Percentiles rank a stretch among this genome's conserved stretches.
phyloP scores from a whole-genome alignment of 2,888 invertebrate species.

The Melanostoma scalare region DNA sequence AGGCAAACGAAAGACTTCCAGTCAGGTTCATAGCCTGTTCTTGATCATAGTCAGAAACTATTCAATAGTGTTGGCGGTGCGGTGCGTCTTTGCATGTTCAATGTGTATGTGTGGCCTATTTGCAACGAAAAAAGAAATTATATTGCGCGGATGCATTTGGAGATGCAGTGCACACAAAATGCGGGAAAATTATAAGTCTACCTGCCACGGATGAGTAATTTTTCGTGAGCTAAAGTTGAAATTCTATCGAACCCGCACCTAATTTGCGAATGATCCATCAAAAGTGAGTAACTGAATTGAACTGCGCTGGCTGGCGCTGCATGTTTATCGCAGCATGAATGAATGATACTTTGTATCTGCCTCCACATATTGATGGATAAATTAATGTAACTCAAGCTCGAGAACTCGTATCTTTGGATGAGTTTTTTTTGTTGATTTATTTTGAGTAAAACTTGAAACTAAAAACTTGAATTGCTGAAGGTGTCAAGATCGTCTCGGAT shows the following conservation, averaged over 20 bases:
- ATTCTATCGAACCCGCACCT: conserved; percentile 62
- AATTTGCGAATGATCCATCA: conserved; percentile 65
- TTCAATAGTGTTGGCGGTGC: conserved; percentile 53
- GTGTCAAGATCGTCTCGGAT: conserved; percentile 38
- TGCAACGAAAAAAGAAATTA: conserved; percentile 29
- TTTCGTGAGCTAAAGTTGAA: conserved; percentile 34
- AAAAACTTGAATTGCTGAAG: conserved; percentile 18
- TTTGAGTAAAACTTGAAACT: conserved; percentile 11
- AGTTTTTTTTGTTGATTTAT: not conserved
- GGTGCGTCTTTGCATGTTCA: conserved; percentile 40
- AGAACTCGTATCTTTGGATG: conserved; percentile 11
- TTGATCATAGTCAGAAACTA: not conserved
- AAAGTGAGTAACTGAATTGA: conserved; percentile 13
- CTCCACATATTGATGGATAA: conserved; percentile 13
- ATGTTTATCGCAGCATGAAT: conserved; percentile 12
- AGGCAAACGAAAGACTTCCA: conserved; percentile 29
- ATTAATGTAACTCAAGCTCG: conserved; percentile 10
- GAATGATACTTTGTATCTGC: conserved; percentile 35
- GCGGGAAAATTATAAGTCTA: conserved; percentile 59
- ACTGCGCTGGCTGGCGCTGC: not conserved
- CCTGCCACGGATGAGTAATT: conserved; percentile 63
- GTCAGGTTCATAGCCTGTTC: conserved; percentile 48
- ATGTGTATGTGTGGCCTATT: conserved; percentile 54
- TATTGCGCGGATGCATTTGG: conserved; percentile 55
- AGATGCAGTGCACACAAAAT: conserved; percentile 28